Conservation (phyloP, 2,113 vertebrate species). For the Odocoileus virginianus region DNA sequence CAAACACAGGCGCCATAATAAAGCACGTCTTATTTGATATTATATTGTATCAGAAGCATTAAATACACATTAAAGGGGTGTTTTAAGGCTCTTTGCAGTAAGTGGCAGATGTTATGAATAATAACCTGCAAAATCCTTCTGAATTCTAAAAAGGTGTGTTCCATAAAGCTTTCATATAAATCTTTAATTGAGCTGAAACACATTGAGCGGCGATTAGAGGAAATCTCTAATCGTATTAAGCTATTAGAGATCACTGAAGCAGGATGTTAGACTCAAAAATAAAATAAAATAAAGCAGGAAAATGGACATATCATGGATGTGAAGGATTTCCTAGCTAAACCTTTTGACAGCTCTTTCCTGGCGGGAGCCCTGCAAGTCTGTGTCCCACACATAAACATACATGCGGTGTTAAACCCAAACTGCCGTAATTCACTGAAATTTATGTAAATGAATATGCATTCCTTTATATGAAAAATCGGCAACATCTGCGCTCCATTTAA, state of each 20-base stretch:
- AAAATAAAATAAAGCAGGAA: conserved; percentile 27
- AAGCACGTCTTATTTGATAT: conserved; percentile 71
- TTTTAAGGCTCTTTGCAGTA: conserved; percentile 76
- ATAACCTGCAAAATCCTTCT: conserved; percentile 76
- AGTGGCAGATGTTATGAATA: conserved; percentile 83
- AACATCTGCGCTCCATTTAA: conserved; percentile 74
- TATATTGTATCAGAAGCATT: conserved; percentile 75
- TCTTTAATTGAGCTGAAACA: conserved; percentile 72
- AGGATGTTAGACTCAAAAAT: conserved; percentile 64
- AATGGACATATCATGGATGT: background rate
- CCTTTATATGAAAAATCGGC: conserved; percentile 27
- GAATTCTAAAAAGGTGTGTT: conserved; percentile 76
- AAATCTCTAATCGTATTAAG: conserved; percentile 71
- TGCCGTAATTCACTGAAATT: conserved; percentile 55
- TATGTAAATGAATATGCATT: conserved; percentile 75
- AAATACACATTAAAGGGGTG: conserved; percentile 77
- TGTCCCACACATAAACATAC: background rate
- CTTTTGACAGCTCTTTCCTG: background rate
- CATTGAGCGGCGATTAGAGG: conserved; percentile 65
- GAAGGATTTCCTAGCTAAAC: conserved; percentile 3
- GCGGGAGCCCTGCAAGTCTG: background rate
- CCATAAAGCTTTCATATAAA: conserved; percentile 80
- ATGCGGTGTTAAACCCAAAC: background rate
- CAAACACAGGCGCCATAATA: conserved; percentile 62
- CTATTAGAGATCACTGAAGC: conserved; percentile 68